Percentiles rank a stretch among this genome's conserved stretches.
These are phyloP conservation scores for Mylabris phalerata DNA, from an alignment of 1,140 invertebrate genomes.

Conservation along the genomic window DNA sequence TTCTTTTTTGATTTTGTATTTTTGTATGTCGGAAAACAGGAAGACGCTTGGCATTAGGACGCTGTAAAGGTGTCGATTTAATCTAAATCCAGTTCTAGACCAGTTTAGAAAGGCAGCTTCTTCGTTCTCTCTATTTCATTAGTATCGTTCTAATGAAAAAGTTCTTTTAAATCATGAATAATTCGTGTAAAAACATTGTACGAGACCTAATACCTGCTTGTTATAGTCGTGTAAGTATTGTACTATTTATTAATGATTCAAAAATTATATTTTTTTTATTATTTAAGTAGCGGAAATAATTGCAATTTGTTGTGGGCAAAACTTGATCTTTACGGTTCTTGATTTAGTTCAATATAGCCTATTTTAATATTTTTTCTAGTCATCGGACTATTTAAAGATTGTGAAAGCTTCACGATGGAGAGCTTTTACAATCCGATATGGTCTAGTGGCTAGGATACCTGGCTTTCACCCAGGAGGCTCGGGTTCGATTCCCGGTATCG, in stretches of 20 bases:
- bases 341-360: no score
- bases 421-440: constrained; percentile 27
- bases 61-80: constrained; percentile 22
- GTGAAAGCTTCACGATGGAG: no score
- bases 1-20: neutral
- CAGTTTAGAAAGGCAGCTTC: neutral
- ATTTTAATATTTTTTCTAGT: no score
- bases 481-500: constrained; percentile 38
- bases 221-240: constrained; percentile 24
- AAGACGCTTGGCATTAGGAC: constrained; percentile 18
- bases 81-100: constrained; percentile 20
- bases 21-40: constrained; percentile 8
- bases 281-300: no score
- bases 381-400: no score
- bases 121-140: constrained; percentile 1
- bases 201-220: constrained; percentile 18
- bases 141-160: neutral
- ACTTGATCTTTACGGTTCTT: no score
- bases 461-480: constrained; percentile 38
- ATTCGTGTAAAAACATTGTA: constrained; percentile 8
- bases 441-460: constrained; percentile 39
- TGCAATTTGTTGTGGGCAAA: no score
- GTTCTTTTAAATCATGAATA: constrained; percentile 1
- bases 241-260: no score
- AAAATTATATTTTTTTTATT: no score